Base-by-base conservation (phyloP, 2,888 invertebrate genomes). In the Ophioninae sp. region DNA sequence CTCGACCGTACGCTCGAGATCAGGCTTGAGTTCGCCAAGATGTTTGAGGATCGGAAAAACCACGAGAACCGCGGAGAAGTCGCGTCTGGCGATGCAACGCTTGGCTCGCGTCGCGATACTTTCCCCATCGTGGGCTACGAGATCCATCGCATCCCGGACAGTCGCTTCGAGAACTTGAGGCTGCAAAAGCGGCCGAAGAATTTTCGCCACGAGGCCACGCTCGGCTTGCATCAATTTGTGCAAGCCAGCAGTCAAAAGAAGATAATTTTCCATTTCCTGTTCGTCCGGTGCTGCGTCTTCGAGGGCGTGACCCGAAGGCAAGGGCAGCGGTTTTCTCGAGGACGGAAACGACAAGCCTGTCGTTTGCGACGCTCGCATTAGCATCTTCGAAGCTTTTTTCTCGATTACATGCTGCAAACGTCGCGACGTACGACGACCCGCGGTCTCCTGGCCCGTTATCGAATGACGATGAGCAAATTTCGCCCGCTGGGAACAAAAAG, bases 141-240 rank as follows among this genome's bases (percentile, higher is more conserved):
- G 94, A 85, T 97, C 97, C 93, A 98, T 96, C 72, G 98, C 96
- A 90, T 97, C 97, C 87, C 96, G 95, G 9, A 98, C 96, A 84
- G 98, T 95, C 63, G 95, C 95, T 87, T 97, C 96, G 90, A 98
- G 97, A 8, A 98, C 96, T 87, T 96, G 95, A 44, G 97, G 96
- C 91, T 97, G 96, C 87, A 97, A 95, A 63, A 96, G 95, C 84
- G 95, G 93, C 9, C 98, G 97, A 90, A 99, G 96, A 9, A 99
- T 96, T 51, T 97, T 97, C 72, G 96, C 95, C 94, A 98, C 96
- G 51, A 97, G 93, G 71, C 96, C 94, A 86, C 97, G 95, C 93
- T 99, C 99, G 92, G 96, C 96, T 88, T 98, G 96, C 94, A 98
- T 97, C 22, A 99, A 94, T 80, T 97, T 96, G 84, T 97, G 96